These are phyloP conservation scores for Athalia rosae DNA, from an alignment of 2,888 invertebrate species.

Conservation along the genomic window DNA sequence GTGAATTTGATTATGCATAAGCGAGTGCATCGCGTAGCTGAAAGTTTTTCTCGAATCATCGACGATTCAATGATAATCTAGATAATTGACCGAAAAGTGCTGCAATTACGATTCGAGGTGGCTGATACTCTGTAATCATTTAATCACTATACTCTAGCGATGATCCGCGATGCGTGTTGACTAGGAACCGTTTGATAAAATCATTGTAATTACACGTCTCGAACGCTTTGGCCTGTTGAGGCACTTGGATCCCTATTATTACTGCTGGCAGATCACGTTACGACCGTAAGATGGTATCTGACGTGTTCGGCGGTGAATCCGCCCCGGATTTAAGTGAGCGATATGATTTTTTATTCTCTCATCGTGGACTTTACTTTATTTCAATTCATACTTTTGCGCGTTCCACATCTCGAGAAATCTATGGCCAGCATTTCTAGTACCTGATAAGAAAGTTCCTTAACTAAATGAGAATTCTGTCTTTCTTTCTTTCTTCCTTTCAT, in stretches of 20 bases:
- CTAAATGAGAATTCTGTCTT: slow-evolving; percentile 5
- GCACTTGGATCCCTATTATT: slow-evolving; percentile 3
- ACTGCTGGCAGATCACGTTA: slow-evolving; percentile 16
- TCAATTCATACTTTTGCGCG: too few species aligned
- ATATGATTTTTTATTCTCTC: too few species aligned
- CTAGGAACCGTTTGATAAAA: slow-evolving; percentile 24
- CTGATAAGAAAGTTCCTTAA: slow-evolving; percentile 15
- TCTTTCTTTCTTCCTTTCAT: background rate
- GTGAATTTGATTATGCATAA: too few species aligned
- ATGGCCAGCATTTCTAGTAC: background rate
- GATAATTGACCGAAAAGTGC: background rate
- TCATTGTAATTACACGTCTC: slow-evolving; percentile 27
- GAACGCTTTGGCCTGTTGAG: background rate
- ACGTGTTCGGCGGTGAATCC: background rate
- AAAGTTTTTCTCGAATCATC: background rate
- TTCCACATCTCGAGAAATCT: background rate
- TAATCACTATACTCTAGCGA: slow-evolving; percentile 7
- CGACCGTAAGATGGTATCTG: slow-evolving; percentile 16
- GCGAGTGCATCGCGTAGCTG: too few species aligned
- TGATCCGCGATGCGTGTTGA: background rate
- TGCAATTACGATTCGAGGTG: background rate
- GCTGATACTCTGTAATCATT: slow-evolving; percentile 7
- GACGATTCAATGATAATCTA: background rate
- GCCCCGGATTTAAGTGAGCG: background rate
- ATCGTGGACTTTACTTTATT: background rate